Percentiles rank a stretch among this genome's conserved stretches.
Evolutionary conservation across 2,888 invertebrate genomes (phyloP).

Genomic region (Merodon equestris): DNA sequence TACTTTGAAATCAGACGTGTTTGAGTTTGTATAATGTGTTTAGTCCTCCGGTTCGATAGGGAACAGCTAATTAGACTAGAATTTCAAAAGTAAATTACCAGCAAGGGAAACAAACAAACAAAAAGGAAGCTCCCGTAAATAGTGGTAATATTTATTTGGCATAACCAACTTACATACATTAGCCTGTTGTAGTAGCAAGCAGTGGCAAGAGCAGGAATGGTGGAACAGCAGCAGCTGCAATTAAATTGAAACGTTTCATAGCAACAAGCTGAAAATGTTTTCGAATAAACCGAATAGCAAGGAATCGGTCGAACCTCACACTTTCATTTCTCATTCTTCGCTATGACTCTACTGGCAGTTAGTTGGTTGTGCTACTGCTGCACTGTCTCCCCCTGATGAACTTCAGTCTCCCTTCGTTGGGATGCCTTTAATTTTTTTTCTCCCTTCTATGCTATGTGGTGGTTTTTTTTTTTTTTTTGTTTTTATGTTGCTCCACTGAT

Average conservation of each 20-base stretch:
- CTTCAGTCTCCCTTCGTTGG: slow-evolving; percentile 25
- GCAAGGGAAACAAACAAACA: not conserved
- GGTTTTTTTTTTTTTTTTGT: slow-evolving; percentile 3
- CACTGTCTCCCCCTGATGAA: slow-evolving; percentile 26
- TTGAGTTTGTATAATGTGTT: too few species aligned
- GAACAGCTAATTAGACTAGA: slow-evolving; percentile 8
- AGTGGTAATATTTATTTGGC: slow-evolving; percentile 16
- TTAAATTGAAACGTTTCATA: slow-evolving; percentile 46
- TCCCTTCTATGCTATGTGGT: slow-evolving; percentile 7
- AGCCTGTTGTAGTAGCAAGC: slow-evolving; percentile 8
- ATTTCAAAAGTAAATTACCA: too few species aligned
- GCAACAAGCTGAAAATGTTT: slow-evolving; percentile 48
- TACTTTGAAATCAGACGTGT: too few species aligned
- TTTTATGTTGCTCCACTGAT: slow-evolving; percentile 27
- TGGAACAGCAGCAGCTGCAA: slow-evolving; percentile 25
- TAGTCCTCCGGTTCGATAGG: slow-evolving; percentile 14
- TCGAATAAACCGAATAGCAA: slow-evolving; percentile 33
- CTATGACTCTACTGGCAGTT: too few species aligned
- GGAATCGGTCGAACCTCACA: slow-evolving; percentile 8
- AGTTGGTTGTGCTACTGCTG: not conserved
- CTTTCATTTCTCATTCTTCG: slow-evolving; percentile 32
- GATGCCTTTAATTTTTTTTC: not conserved
- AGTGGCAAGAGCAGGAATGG: not conserved
- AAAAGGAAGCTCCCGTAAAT: slow-evolving; percentile 22
- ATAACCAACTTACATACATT: slow-evolving; percentile 29